These are phyloP conservation scores for Salminus brasiliensis DNA, from an alignment of 2,113 vertebrate genomes.

Conservation along the genomic window DNA sequence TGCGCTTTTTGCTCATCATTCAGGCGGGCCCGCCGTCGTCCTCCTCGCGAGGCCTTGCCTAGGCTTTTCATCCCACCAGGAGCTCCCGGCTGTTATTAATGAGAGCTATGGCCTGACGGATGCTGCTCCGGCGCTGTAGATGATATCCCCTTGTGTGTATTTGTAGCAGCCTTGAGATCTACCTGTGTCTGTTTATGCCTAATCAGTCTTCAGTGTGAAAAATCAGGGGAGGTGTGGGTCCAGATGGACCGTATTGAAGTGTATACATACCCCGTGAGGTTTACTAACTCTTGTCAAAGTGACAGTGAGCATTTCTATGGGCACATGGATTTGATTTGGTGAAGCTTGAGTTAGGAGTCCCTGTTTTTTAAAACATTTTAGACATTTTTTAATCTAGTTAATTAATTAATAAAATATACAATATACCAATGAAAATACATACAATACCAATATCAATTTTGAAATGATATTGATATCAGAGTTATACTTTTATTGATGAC, in stretches of 20 bases:
- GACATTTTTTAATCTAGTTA: no score
- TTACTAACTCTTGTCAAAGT: conserved; percentile 49
- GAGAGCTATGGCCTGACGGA: not conserved
- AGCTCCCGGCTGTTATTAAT: conserved; percentile 29
- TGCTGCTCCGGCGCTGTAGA: conserved; percentile 7
- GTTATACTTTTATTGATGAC: no score
- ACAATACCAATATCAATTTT: no score
- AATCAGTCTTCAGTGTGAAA: conserved; percentile 55
- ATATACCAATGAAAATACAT: no score
- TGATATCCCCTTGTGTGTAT: conserved; percentile 33
- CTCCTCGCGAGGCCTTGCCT: not conserved
- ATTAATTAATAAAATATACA: no score
- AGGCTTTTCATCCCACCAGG: conserved; percentile 10
- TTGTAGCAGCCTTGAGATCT: conserved; percentile 42
- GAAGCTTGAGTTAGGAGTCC: conserved; percentile 48
- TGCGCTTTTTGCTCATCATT: not conserved
- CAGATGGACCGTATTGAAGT: conserved; percentile 64
- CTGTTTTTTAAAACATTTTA: conserved; percentile 35
- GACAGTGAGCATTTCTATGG: conserved; percentile 49
- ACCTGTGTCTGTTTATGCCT: conserved; percentile 45
- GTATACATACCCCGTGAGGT: conserved; percentile 34
- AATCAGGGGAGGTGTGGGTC: conserved; percentile 10
- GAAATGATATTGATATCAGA: no score
- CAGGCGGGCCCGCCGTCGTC: not conserved
- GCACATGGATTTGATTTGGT: conserved; percentile 61